Evolutionary conservation across 2,113 vertebrate species (phyloP), one percentile per base, ranked within the genome.

Genomic region (Lycaon pictus): DNA sequence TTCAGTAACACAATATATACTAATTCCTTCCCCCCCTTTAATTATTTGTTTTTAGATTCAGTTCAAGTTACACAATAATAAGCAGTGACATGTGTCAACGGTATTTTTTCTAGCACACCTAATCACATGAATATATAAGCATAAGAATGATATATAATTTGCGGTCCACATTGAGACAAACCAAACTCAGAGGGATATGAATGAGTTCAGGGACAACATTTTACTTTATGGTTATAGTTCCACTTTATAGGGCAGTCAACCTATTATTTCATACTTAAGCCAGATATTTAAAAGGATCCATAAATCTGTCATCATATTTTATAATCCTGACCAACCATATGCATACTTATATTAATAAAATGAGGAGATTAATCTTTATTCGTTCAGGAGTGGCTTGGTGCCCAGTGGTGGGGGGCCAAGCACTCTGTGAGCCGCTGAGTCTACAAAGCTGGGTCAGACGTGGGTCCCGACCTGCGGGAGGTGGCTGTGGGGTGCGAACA

Each of bases 401-500:
- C n/a, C 32, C 11, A 58, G 8, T 58, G 17, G 37, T 82, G 13
- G 29, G 29, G 12, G 5, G 72, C 12, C 7, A 27, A 37, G 16
- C 32, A 55, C 2, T 82, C 76, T 37, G 32, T 43, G 37, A 71
- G 35, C 17, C 80, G 9, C 72, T 20, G 22, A 11, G 15, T 51
- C 3, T 0, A 23, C 11, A 16, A 79, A 13, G 17, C 35, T 37
- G 35, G 12, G 2, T 27, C 56, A 81, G n/a, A 35, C 3, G 5
- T 1, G 2, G 4, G 8, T 91, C 5, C 12, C 60, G 12, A 67
- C 3, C 7, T 69, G 11, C 17, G 25, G 74, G 83, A 32, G 11
- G 29, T 58, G 9, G 22, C 7, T 0, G 7, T 5, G 4, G 1
- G 27, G 1, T 23, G 5, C n/a, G 16, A 53, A 23, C 3, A 25